These are phyloP conservation scores for Stomorhina lunata DNA, from an alignment of 2,888 invertebrate species.

Conservation along the genomic window DNA sequence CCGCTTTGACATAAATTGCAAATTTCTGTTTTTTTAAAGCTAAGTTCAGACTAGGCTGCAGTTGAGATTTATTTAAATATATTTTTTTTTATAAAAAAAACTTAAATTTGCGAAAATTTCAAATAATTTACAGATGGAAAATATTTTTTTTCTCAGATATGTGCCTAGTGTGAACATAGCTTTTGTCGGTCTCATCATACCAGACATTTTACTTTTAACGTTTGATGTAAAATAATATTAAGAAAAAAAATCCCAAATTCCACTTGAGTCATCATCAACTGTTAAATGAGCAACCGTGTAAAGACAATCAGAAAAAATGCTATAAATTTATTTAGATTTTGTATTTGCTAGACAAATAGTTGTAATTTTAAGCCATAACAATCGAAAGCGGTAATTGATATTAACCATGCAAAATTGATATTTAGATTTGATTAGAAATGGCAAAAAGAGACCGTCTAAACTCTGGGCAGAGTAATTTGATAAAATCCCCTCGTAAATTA, in stretches of 20 bases:
- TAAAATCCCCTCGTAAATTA: not conserved
- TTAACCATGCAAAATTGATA: conserved; percentile 36
- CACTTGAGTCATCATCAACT: conserved; percentile 26
- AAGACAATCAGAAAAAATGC: not conserved
- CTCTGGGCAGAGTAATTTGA: not conserved
- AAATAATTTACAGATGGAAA: too few relatives aligned
- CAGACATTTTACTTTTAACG: conserved; percentile 6
- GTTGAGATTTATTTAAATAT: too few relatives aligned
- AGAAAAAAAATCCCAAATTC: not conserved
- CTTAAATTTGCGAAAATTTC: too few relatives aligned
- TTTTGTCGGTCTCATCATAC: conserved; percentile 21
- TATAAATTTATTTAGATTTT: not conserved
- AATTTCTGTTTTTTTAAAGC: not conserved
- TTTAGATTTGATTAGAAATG: not conserved
- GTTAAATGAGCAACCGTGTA: conserved; percentile 10
- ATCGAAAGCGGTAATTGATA: conserved; percentile 27
- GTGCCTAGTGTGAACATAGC: too few relatives aligned
- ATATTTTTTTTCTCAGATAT: too few relatives aligned
- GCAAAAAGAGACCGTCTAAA: not conserved
- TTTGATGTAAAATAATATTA: not conserved
- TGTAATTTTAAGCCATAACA: not conserved
- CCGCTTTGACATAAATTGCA: conserved; percentile 26
- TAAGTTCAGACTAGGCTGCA: too few relatives aligned
- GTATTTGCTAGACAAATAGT: not conserved
- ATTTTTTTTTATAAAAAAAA: too few relatives aligned